Evolutionary conservation across 2,888 invertebrate genomes (phyloP).

Genomic region (Tenthredo amoena): DNA sequence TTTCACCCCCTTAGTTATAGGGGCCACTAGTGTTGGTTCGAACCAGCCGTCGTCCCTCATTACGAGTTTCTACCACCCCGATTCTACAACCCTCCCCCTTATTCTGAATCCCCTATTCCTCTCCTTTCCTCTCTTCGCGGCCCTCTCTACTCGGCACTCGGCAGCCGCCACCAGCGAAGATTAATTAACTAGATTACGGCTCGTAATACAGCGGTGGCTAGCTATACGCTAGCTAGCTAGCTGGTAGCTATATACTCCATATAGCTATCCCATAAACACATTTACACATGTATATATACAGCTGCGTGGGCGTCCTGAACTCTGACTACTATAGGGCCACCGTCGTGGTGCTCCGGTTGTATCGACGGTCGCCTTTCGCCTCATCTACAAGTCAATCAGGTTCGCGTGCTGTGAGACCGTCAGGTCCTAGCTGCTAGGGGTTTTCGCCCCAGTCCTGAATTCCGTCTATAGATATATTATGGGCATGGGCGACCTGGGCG

Average conservation of each 20-base stretch:
- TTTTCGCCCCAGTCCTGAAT: constrained; percentile 54
- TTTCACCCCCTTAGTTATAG: constrained; percentile 17
- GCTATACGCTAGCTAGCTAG: constrained; percentile 49
- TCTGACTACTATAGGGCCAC: constrained; percentile 44
- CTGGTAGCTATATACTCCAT: constrained; percentile 31
- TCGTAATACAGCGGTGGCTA: constrained; percentile 54
- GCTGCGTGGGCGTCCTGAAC: constrained; percentile 55
- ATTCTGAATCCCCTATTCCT: constrained; percentile 1
- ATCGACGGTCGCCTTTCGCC: constrained; percentile 77
- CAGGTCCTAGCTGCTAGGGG: constrained; percentile 61
- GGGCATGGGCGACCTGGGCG: background rate
- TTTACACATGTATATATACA: constrained; percentile 16
- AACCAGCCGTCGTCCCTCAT: constrained; percentile 48
- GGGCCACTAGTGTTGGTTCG: background rate
- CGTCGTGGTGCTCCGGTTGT: constrained; percentile 58
- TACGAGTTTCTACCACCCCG: constrained; percentile 36
- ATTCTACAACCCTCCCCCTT: constrained; percentile 13
- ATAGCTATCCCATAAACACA: constrained; percentile 47
- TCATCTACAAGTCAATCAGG: constrained; percentile 78
- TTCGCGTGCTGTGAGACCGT: constrained; percentile 76
- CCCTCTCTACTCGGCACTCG: constrained; percentile 57
- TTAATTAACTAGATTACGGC: constrained; percentile 76
- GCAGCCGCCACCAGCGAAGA: constrained; percentile 70
- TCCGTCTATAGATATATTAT: constrained; percentile 57
- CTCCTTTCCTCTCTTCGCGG: constrained; percentile 23